phyloP scores from a whole-genome alignment of 2,888 invertebrate species.

The Embidobia sp. region DNA sequence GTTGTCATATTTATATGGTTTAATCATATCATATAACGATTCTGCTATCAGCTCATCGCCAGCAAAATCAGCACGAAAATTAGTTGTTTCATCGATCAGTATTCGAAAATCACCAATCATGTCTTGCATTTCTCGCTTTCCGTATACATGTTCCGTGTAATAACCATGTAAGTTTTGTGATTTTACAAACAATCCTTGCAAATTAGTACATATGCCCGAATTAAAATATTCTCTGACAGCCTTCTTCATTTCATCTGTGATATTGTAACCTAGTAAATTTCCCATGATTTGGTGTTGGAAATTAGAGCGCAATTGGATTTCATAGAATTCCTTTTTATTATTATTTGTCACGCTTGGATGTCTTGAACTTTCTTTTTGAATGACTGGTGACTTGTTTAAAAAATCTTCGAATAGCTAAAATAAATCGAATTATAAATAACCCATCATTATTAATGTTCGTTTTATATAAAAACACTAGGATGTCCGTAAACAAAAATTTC shows the following conservation, averaged over 20 bases:
- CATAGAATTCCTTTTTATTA: conserved; percentile 42
- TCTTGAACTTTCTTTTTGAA: conserved; percentile 41
- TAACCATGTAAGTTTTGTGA: conserved; percentile 1
- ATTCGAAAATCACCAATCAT: conserved; percentile 20
- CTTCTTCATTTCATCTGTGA: conserved; percentile 16
- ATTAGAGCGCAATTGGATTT: conserved; percentile 38
- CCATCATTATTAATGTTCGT: conserved; percentile 5
- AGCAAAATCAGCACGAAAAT: conserved; percentile 44
- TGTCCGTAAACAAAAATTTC: too few species aligned
- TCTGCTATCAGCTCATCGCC: conserved; percentile 40
- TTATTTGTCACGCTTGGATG: conserved; percentile 16
- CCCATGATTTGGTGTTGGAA: conserved; percentile 34
- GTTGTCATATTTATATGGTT: conserved; percentile 21
- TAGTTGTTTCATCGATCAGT: conserved; percentile 1
- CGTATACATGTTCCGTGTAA: conserved; percentile 18
- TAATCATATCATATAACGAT: conserved; percentile 15
- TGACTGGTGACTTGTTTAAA: conserved; percentile 19
- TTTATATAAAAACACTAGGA: too few species aligned
- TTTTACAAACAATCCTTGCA: conserved; percentile 18
- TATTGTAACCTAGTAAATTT: conserved; percentile 33
- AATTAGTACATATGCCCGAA: not conserved
- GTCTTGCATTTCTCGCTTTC: conserved; percentile 25
- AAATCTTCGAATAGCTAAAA: conserved; percentile 55
- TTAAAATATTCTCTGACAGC: conserved; percentile 2
- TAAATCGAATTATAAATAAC: not conserved